Percentiles rank a stretch among this genome's conserved stretches.
These are phyloP conservation scores for Cheilinus undulatus DNA, from an alignment of 2,113 vertebrate genomes.

Conservation along the genomic window DNA sequence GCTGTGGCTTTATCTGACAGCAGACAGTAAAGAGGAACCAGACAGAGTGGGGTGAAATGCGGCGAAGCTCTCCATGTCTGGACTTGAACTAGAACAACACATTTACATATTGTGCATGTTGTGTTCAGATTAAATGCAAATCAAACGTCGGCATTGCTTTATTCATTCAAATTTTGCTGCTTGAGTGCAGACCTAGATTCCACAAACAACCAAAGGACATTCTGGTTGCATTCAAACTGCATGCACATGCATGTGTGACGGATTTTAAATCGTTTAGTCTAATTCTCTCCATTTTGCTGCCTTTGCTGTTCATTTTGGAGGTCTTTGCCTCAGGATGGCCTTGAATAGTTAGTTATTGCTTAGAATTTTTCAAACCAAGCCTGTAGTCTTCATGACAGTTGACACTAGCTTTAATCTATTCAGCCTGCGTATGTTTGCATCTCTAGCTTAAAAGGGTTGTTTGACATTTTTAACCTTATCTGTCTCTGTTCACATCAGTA, in stretches of 20 bases:
- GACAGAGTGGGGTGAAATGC: background rate
- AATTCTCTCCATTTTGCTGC: background rate
- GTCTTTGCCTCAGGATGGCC: background rate
- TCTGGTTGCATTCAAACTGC: background rate
- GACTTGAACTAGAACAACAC: background rate
- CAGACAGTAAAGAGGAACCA: background rate
- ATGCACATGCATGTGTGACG: background rate
- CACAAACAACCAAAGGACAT: background rate
- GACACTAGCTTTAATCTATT: background rate
- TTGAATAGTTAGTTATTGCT: background rate
- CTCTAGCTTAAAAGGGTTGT: background rate
- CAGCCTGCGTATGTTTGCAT: background rate
- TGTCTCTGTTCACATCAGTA: no score
- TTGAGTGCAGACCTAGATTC: background rate
- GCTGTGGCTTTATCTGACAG: background rate
- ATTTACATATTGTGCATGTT: conserved; percentile 3
- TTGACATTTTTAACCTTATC: no score
- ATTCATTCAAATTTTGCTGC: background rate
- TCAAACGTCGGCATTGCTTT: background rate
- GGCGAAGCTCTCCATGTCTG: background rate
- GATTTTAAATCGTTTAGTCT: background rate
- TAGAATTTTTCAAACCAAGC: conserved; percentile 2
- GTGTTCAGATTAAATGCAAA: conserved; percentile 9
- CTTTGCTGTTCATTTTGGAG: background rate
- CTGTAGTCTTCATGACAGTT: background rate